Percentiles rank a stretch among this genome's conserved stretches.
phyloP scores from a whole-genome alignment of 2,797 vertebrate genomes.

The Gymnodraco acuticeps region DNA sequence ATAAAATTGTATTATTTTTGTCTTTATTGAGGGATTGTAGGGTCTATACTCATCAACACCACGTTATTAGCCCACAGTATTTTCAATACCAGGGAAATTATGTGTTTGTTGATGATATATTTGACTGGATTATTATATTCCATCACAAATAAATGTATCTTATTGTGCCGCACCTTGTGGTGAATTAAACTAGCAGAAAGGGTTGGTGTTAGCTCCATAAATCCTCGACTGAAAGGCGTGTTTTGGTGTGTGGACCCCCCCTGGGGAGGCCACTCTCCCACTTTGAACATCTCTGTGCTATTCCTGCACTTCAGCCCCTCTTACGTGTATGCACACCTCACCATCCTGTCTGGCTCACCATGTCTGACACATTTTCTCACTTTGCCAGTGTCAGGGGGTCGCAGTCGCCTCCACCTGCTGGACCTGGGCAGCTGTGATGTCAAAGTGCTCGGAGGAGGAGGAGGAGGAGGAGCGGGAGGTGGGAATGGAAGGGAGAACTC shows the following conservation, averaged over 20 bases:
- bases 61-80: too few species aligned
- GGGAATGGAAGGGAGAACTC: constrained; percentile 89
- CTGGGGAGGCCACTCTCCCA: too few species aligned
- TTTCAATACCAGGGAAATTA: not conserved
- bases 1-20: not conserved
- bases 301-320: not conserved
- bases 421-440: constrained; percentile 95
- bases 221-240: not conserved
- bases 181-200: not conserved
- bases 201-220: not conserved
- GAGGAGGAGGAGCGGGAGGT: constrained; percentile 25
- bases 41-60: not conserved
- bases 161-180: not conserved
- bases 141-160: not conserved
- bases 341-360: not conserved
- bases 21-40: not conserved
- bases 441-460: constrained; percentile 83
- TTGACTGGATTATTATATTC: not conserved
- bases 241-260: too few species aligned
- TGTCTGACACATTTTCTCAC: constrained; percentile 21
- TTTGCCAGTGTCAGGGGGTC: constrained; percentile 94
- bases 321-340: not conserved
- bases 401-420: constrained; percentile 96
- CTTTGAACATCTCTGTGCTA: not conserved
- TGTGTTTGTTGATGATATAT: not conserved